Evolutionary conservation across 2,797 vertebrate species (phyloP).

Genomic region (Rachycentron canadum): DNA sequence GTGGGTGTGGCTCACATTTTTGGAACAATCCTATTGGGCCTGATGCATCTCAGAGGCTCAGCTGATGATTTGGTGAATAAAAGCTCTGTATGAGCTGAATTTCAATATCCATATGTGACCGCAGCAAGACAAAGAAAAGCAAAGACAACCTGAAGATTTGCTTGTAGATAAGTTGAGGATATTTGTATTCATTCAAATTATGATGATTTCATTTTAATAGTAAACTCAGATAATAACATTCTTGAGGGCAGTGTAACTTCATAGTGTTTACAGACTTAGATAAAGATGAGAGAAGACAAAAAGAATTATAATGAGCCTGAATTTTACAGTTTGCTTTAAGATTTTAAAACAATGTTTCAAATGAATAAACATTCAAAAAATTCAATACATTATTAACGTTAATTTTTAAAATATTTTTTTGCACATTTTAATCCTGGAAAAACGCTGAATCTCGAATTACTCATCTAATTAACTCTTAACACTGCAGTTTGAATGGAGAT

Average conservation of each 20-base stretch:
- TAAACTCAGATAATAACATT: background rate
- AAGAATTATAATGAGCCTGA: background rate
- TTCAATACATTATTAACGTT: background rate
- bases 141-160: constrained; percentile 4
- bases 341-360: background rate
- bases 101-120: constrained; percentile 37
- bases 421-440: background rate
- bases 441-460: background rate
- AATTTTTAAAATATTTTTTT: background rate
- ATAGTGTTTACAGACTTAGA: background rate
- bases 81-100: constrained; percentile 9
- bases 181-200: background rate
- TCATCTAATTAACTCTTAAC: background rate
- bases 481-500: background rate
- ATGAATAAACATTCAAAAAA: background rate
- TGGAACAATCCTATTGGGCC: constrained; percentile 30
- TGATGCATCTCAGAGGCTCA: constrained; percentile 27
- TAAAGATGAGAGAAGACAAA: background rate
- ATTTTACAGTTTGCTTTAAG: background rate
- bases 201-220: background rate
- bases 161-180: background rate
- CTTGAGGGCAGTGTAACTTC: background rate
- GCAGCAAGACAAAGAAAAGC: constrained; percentile 2
- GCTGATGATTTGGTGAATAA: constrained; percentile 56
- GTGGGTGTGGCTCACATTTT: constrained; percentile 59